Base-by-base conservation (phyloP, 2,888 invertebrate species). In the Flexamia atlantica region DNA sequence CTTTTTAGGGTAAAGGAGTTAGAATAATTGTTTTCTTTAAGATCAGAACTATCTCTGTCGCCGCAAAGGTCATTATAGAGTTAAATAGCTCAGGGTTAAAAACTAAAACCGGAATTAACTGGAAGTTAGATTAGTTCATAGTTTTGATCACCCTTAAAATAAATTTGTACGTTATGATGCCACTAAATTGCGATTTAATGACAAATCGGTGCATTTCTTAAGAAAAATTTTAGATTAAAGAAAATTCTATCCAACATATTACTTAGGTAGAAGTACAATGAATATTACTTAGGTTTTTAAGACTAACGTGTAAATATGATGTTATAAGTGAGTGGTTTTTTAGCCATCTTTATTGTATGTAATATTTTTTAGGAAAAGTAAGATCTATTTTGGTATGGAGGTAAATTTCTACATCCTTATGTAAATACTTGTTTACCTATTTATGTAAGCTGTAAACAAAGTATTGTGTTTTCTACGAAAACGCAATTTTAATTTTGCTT, bases 351-450 rank as follows among this genome's bases (percentile, higher is more conserved):
- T 79, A 57, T 36, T 53, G 57, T 79, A 79, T 57, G 46, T 79
- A 36, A 57, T 57, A 76, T 76, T 79, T 79, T n/a, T 79, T 79
- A 57, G 28, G 57, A 79, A 23, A 53, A 79, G 36, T 32, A 57
- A 79, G 57, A 79, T 79, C 79, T 79, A 79, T 79, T 79, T 79
- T 79, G 79, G 53, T 79, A 76, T 25, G 5, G 36, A 79, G 50
- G 50, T 57, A 53, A 28, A 79, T 79, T 79, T 79, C 79, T 79
- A 79, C 20, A 57, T 57, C 50, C 36, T 57, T 36, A 32, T 79
- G 79, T 79, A 79, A 57, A 79, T 79, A 79, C 79, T 79, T 76
- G 32, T 79, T 57, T 30, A 57, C 79, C 79, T 57, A 9, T 57
- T 32, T 36, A n/a, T 57, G 36, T 57, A 30, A 9, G 30, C 32